Conservation (phyloP, 2,113 vertebrate genomes). For the Hepsetus odoe region DNA sequence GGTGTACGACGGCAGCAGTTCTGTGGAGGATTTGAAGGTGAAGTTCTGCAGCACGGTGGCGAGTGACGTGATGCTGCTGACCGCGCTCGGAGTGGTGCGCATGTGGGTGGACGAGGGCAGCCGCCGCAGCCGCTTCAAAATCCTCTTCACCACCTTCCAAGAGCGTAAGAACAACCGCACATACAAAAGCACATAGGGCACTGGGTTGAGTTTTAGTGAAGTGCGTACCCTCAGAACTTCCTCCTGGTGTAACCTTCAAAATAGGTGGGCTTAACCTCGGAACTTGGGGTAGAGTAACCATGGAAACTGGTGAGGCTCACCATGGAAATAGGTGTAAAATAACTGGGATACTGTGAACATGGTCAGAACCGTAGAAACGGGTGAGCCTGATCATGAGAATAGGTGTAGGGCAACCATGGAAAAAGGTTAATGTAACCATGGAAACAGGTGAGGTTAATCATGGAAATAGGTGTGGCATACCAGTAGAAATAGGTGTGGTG, state of each 20-base stretch:
- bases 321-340: neutral
- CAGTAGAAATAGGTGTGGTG: too few relatives aligned
- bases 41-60: conserved; percentile 99
- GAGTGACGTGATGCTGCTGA: conserved; percentile 93
- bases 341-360: too few relatives aligned
- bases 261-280: neutral
- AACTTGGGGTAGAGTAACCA: neutral
- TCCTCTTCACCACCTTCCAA: conserved; percentile 98
- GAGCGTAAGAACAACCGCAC: conserved; percentile 84
- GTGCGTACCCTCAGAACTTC: too few relatives aligned
- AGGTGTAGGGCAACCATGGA: too few relatives aligned
- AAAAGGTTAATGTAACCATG: too few relatives aligned
- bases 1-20: conserved; percentile 96
- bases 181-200: neutral
- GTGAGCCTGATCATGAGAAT: too few relatives aligned
- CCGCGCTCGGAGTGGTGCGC: conserved; percentile 91
- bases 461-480: too few relatives aligned
- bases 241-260: neutral
- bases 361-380: too few relatives aligned
- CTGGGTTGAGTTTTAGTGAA: too few relatives aligned
- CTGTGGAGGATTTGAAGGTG: conserved; percentile 93
- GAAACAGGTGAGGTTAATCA: too few relatives aligned
- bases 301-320: neutral
- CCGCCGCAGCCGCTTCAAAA: conserved; percentile 91
- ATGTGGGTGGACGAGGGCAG: conserved; percentile 98